Base-by-base conservation (phyloP, 2,888 invertebrate species). In the Nasonovia ribisnigri region DNA sequence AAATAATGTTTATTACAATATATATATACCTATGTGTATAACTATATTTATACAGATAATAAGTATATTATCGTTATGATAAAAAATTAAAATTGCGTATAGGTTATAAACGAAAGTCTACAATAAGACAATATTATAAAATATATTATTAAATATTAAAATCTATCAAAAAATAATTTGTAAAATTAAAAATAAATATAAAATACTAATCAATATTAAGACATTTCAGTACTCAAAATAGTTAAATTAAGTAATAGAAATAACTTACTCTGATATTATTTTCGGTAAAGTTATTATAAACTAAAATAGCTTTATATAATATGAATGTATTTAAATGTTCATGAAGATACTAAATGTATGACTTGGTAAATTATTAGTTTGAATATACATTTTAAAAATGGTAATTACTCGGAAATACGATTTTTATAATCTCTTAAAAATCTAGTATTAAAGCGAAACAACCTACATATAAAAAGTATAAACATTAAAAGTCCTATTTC, bases 361-460 rank as follows among this genome's bases (percentile, higher is more conserved):
- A 84, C 42, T 20, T 43, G 1, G 20, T 42, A 51, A 84, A 91
- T 54, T 43, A 84, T 84, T 43, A 54, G 84, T 54, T 54, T 6
- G 42, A 67, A 36, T 46, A 46, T 46, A 46, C 4, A 54, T 91
- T 29, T 84, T 43, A 91, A 51, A 84, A 91, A 54, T 84, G 54
- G 84, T 84, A 84, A 91, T 91, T 91, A 84, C 54, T 91, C 51
- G 42, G 43, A 29, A 91, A 91, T 51, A 84, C 29, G 54, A 51
- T 51, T 91, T 89, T 84, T 90, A 90, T 84, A 54, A 91, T 91
- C 84, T 91, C 84, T n/a, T 54, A 43, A 43, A 84, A 91, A 91
- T 91, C 91, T 91, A 91, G 29, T 24, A 54, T 36, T n/a, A 54
- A 43, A 84, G 5, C 51, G 10, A 91, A 91, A n/a, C 57, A 86